Evolutionary conservation across 2,113 vertebrate species (phyloP).

Genomic region (Tonatia bakeri): DNA sequence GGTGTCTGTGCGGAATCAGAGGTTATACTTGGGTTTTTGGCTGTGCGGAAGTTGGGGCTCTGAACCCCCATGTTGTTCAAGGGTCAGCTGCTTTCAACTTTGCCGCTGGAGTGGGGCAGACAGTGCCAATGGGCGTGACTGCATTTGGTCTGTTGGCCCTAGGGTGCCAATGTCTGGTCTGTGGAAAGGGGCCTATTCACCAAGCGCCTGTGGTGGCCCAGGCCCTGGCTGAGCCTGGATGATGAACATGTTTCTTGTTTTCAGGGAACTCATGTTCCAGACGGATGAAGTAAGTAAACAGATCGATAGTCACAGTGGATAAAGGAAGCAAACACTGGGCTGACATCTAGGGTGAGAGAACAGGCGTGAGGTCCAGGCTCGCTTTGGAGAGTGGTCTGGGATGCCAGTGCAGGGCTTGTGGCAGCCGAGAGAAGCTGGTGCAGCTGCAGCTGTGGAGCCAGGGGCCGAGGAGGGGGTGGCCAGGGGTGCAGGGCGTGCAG

Average conservation of each 20-base stretch:
- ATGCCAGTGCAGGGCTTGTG: too few species aligned
- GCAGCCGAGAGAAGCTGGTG: neutral
- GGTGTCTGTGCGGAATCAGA: neutral
- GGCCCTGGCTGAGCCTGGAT: neutral
- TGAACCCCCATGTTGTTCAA: neutral
- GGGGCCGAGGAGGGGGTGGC: neutral
- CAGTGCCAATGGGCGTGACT: neutral
- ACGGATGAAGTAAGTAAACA: neutral
- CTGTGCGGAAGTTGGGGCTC: neutral
- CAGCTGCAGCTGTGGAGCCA: neutral
- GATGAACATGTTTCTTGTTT: neutral
- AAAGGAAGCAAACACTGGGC: neutral
- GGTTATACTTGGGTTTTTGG: neutral
- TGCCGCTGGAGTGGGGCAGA: neutral
- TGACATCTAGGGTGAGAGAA: neutral
- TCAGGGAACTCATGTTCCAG: neutral
- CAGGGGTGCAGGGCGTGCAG: accelerated
- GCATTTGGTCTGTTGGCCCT: neutral
- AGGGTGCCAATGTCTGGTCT: neutral
- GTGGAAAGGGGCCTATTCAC: accelerated
- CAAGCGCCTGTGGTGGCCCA: neutral
- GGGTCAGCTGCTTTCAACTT: neutral
- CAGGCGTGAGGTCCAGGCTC: too few species aligned
- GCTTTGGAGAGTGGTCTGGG: accelerated
- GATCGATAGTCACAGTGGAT: neutral